These are phyloP conservation scores for Elymnias hypermnestra DNA, from an alignment of 1,140 invertebrate species.

Conservation along the genomic window DNA sequence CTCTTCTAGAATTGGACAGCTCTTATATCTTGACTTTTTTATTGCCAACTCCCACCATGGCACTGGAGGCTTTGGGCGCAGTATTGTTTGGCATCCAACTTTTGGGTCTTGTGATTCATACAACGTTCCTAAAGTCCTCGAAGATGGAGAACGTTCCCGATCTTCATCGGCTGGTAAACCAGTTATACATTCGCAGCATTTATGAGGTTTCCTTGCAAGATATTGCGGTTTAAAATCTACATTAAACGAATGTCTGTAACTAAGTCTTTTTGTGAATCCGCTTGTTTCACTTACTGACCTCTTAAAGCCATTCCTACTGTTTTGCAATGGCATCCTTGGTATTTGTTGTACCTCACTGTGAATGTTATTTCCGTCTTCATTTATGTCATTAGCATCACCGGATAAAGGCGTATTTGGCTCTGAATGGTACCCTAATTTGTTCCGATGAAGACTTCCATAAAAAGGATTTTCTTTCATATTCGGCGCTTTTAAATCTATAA, in stretches of 20 bases:
- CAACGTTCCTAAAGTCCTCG: slow-evolving; percentile 65
- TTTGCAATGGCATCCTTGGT: slow-evolving; percentile 61
- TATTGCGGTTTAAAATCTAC: slow-evolving; percentile 57
- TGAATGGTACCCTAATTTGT: slow-evolving; percentile 68
- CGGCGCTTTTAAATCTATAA: slow-evolving; percentile 64
- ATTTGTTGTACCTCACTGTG: slow-evolving; percentile 59
- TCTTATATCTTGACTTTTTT: slow-evolving; percentile 82
- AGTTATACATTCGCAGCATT: slow-evolving; percentile 73
- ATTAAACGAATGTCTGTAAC: slow-evolving; percentile 72
- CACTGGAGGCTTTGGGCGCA: slow-evolving; percentile 79
- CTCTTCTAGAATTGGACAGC: slow-evolving; percentile 82
- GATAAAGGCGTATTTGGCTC: slow-evolving; percentile 69
- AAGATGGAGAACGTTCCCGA: slow-evolving; percentile 33
- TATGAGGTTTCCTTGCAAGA: slow-evolving; percentile 56
- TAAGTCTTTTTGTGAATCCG: slow-evolving; percentile 65
- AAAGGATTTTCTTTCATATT: slow-evolving; percentile 51
- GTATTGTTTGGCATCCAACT: slow-evolving; percentile 79
- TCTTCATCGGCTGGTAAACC: slow-evolving; percentile 58
- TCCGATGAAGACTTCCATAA: slow-evolving; percentile 65
- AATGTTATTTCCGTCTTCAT: slow-evolving; percentile 42
- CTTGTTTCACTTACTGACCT: slow-evolving; percentile 69
- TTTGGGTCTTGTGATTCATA: slow-evolving; percentile 78
- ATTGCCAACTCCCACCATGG: slow-evolving; percentile 93
- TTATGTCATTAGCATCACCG: slow-evolving; percentile 41
- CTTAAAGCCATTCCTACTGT: slow-evolving; percentile 61